Percentiles rank a stretch among this genome's conserved stretches.
These are phyloP conservation scores for Amblyornis subalaris DNA, from an alignment of 2,113 vertebrate species.

Conservation along the genomic window DNA sequence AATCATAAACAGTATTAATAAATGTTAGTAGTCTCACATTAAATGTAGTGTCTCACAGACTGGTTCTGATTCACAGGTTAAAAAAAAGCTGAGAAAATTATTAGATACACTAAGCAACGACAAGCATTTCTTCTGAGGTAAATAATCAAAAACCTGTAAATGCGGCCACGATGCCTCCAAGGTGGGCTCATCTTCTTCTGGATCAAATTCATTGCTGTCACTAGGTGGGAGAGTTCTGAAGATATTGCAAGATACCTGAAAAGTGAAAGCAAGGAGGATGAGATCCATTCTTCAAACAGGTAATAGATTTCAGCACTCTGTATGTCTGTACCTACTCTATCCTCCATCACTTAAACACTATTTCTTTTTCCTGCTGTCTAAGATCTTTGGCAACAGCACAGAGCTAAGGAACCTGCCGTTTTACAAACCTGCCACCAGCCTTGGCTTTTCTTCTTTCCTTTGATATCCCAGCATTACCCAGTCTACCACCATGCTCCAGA, in stretches of 20 bases:
- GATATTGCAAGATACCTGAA: constrained; percentile 98
- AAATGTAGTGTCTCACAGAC: neutral
- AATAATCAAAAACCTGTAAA: constrained; percentile 83
- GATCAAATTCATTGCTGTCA: constrained; percentile 98
- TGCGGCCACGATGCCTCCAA: constrained; percentile 98
- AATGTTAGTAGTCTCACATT: too few relatives aligned
- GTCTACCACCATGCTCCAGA: neutral
- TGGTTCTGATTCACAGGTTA: neutral
- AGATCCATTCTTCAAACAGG: neutral
- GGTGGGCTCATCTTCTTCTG: constrained; percentile 97
- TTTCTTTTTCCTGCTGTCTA: neutral
- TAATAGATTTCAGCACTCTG: neutral
- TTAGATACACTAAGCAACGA: neutral
- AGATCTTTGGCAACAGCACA: neutral
- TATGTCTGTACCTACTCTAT: neutral
- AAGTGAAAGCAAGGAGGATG: neutral
- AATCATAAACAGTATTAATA: neutral
- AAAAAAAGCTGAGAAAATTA: neutral
- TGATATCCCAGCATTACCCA: neutral
- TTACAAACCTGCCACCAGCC: neutral
- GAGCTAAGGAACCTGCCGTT: neutral
- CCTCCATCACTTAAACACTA: neutral
- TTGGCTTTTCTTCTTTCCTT: neutral
- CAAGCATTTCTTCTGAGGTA: neutral
- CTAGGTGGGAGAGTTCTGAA: constrained; percentile 99